Percentiles rank a stretch among this genome's conserved stretches.
These are phyloP conservation scores for Mionectes olivaceus DNA, from an alignment of 2,797 vertebrate species.

Conservation along the genomic window DNA sequence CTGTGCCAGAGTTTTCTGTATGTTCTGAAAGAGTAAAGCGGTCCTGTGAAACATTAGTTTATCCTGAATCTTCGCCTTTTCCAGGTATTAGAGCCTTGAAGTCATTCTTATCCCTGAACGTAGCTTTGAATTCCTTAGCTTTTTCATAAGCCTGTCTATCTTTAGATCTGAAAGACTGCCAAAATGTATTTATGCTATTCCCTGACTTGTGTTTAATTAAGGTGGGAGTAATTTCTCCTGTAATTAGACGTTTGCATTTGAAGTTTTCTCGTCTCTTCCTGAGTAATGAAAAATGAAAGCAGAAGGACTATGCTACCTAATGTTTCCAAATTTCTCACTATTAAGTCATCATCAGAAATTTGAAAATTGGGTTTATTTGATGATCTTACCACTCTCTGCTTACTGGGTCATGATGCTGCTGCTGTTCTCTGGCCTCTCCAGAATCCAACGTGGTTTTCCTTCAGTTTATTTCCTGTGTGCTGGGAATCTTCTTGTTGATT, in stretches of 20 bases:
- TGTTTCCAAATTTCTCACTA: not conserved
- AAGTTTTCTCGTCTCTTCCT: not conserved
- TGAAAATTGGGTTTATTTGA: not conserved
- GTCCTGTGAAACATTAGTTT: not conserved
- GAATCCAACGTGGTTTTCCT: not conserved
- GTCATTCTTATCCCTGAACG: not conserved
- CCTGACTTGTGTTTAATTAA: constrained; percentile 12
- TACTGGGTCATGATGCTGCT: not conserved
- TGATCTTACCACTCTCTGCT: not conserved
- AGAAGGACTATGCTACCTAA: not conserved
- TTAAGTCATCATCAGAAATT: not conserved
- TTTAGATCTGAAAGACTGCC: not conserved
- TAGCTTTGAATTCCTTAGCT: not conserved
- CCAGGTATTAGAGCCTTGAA: not conserved
- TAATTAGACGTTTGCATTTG: not conserved
- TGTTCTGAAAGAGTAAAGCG: not conserved
- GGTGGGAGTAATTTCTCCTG: not conserved
- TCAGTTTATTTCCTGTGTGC: not conserved
- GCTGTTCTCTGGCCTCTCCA: not conserved
- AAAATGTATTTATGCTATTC: not conserved
- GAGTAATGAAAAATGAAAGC: not conserved
- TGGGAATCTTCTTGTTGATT: not conserved
- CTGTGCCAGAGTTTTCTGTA: not conserved
- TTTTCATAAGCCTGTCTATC: not conserved
- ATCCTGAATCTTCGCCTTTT: not conserved